A percentile compares a stretch with the other conserved stretches of the same genome.
phyloP scores from a whole-genome alignment of 2,888 invertebrate species.

The Pammene fasciana region DNA sequence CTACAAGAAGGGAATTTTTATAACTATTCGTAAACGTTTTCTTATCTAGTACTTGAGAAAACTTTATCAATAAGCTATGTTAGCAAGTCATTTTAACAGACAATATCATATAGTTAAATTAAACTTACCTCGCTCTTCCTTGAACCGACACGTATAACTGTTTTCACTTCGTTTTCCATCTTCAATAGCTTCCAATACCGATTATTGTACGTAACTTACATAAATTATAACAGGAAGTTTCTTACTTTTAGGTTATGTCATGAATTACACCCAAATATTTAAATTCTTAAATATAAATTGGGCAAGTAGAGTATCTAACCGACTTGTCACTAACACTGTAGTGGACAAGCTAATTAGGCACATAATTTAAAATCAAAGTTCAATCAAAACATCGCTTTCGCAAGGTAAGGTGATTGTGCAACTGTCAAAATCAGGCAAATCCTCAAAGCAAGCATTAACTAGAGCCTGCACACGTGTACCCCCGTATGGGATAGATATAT shows the following conservation, averaged over 20 bases:
- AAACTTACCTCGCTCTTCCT: conserved; percentile 91
- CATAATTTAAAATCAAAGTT: conserved; percentile 44
- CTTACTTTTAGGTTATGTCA: conserved; percentile 54
- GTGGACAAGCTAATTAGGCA: conserved; percentile 65
- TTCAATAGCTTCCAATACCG: conserved; percentile 41
- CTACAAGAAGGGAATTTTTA: neutral
- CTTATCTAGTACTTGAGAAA: neutral
- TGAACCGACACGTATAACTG: conserved; percentile 89
- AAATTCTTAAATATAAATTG: conserved; percentile 22
- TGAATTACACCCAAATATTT: conserved; percentile 38
- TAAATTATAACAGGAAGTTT: conserved; percentile 49
- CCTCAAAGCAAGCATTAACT: no score
- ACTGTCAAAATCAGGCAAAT: no score
- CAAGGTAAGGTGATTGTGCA: conserved; percentile 39
- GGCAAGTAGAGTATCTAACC: conserved; percentile 32
- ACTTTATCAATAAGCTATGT: neutral
- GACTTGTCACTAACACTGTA: conserved; percentile 80
- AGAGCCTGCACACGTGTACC: no score
- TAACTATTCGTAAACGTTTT: neutral
- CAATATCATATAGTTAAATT: conserved; percentile 12
- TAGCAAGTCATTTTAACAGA: neutral
- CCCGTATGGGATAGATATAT: no score
- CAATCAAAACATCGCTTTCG: conserved; percentile 38
- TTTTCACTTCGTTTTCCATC: conserved; percentile 73
- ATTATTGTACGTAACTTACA: conserved; percentile 46